Evolutionary conservation across 2,113 vertebrate genomes (phyloP).

Genomic region (Micromys minutus): DNA sequence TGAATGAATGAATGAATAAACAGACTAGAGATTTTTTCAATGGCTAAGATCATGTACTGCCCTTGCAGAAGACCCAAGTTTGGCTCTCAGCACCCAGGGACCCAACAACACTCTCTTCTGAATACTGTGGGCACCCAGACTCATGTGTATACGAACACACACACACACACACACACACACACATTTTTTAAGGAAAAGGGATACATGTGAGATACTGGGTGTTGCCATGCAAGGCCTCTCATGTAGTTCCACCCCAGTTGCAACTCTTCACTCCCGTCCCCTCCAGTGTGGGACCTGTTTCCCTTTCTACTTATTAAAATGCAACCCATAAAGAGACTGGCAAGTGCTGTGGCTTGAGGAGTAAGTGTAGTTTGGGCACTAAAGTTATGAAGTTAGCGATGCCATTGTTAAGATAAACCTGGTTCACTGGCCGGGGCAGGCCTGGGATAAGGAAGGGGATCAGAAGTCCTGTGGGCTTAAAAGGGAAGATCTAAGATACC

Average conservation of each 20-base stretch:
- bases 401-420: not conserved
- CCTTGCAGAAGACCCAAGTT: not conserved
- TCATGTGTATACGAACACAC: no score
- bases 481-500: not conserved
- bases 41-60: not conserved
- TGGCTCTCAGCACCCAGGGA: not conserved
- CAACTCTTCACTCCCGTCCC: not conserved
- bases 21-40: not conserved
- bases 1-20: no score
- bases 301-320: slow-evolving; percentile 17
- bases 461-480: not conserved
- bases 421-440: not conserved
- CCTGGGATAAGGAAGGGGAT: not conserved
- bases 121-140: no score
- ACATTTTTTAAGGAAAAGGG: not conserved
- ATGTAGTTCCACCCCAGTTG: not conserved
- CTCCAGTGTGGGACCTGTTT: not conserved
- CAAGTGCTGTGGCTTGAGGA: not conserved
- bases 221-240: not conserved
- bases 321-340: not conserved
- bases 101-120: not conserved
- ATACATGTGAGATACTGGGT: not conserved
- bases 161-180: no score
- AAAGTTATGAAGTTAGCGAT: not conserved
- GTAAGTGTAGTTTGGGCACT: not conserved